These are phyloP conservation scores for Patagioenas fasciata DNA, from an alignment of 2,113 vertebrate species.

Conservation along the genomic window DNA sequence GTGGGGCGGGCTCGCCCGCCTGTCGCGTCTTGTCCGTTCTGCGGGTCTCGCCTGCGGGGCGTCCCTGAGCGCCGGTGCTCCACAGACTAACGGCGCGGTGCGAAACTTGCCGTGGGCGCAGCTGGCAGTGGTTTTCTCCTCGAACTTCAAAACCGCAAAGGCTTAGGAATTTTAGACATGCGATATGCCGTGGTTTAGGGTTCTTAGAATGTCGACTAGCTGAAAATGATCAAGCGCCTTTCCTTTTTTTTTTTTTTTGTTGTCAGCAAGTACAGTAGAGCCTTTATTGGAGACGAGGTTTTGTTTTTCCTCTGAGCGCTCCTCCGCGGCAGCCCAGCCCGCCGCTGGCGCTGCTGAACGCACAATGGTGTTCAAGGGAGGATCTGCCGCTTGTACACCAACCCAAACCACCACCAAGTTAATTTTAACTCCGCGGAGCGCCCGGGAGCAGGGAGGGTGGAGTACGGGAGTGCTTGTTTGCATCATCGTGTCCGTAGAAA, in stretches of 20 bases:
- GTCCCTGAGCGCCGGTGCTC: background rate
- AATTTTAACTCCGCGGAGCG: background rate
- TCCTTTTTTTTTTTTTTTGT: background rate
- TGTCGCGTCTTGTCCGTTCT: background rate
- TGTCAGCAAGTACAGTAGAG: background rate
- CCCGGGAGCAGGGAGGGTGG: background rate
- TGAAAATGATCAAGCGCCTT: background rate
- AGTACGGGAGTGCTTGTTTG: background rate
- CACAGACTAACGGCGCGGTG: rapidly evolving
- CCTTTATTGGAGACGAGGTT: background rate
- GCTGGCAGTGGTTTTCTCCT: background rate
- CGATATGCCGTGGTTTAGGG: background rate
- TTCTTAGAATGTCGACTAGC: background rate
- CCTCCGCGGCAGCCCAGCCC: background rate
- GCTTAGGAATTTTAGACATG: rapidly evolving
- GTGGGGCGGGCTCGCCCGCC: background rate
- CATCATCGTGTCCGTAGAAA: background rate
- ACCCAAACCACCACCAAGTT: background rate
- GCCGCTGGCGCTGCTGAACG: background rate
- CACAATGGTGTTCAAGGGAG: background rate
- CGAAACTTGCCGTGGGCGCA: background rate
- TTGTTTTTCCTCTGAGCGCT: background rate
- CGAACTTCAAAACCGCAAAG: background rate
- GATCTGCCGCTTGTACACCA: background rate
- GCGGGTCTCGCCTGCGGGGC: background rate